phyloP scores from a whole-genome alignment of 2,888 invertebrate genomes.

The Agrotis segetum region DNA sequence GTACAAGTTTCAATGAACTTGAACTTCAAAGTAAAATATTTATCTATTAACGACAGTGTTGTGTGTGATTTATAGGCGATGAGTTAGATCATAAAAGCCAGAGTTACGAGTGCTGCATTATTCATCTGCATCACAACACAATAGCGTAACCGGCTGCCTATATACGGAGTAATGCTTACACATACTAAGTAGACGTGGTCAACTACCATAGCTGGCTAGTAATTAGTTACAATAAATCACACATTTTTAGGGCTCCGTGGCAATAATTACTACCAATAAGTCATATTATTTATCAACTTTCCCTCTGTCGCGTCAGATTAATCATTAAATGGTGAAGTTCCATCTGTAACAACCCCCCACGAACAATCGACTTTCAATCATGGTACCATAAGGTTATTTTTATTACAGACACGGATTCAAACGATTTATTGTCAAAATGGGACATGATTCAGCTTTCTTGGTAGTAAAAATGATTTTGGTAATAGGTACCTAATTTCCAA shows the following conservation, averaged over 20 bases:
- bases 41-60: slow-evolving; percentile 66
- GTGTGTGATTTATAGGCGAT: slow-evolving; percentile 72
- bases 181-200: slow-evolving; percentile 72
- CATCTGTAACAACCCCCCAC: slow-evolving; percentile 18
- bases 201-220: slow-evolving; percentile 64
- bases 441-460: too few species aligned
- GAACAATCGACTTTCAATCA: neutral
- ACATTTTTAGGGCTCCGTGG: slow-evolving; percentile 44
- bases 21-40: slow-evolving; percentile 62
- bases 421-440: too few species aligned
- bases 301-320: neutral
- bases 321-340: neutral
- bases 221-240: slow-evolving; percentile 64
- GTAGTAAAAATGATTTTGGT: slow-evolving; percentile 4
- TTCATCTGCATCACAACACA: slow-evolving; percentile 77
- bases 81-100: slow-evolving; percentile 74
- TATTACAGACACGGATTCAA: too few species aligned
- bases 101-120: slow-evolving; percentile 79
- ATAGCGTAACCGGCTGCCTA: slow-evolving; percentile 70
- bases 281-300: slow-evolving; percentile 21
- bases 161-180: slow-evolving; percentile 74
- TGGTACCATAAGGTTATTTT: too few species aligned
- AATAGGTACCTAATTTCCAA: slow-evolving; percentile 10
- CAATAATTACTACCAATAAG: slow-evolving; percentile 26
- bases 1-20: slow-evolving; percentile 63